These are phyloP conservation scores for Hermetia illucens DNA, from an alignment of 1,140 invertebrate genomes.

Conservation along the genomic window DNA sequence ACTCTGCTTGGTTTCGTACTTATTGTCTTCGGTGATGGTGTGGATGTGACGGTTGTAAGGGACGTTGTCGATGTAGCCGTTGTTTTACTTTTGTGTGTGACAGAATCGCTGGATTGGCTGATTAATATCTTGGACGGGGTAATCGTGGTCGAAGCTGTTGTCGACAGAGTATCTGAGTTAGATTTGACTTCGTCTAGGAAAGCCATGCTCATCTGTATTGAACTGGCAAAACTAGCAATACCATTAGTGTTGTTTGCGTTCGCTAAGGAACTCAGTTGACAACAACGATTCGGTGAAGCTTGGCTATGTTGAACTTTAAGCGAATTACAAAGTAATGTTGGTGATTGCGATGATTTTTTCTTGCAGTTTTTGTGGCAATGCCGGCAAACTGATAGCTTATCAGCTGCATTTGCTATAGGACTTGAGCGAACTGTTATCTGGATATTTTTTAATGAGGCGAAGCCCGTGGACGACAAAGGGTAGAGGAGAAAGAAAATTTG, in stretches of 20 bases:
- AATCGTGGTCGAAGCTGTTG: too few species aligned
- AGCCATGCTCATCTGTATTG: too few species aligned
- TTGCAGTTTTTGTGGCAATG: slow-evolving; percentile 58
- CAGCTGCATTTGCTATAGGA: slow-evolving; percentile 38
- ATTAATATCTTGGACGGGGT: too few species aligned
- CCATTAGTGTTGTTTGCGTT: slow-evolving; percentile 4
- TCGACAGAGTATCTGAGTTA: too few species aligned
- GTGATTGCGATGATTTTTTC: slow-evolving; percentile 11
- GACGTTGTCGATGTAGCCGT: too few species aligned
- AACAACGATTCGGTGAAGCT: slow-evolving; percentile 28
- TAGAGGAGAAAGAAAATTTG: background rate
- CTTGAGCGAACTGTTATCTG: slow-evolving; percentile 55
- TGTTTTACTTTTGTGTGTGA: too few species aligned
- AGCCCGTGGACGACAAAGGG: too few species aligned
- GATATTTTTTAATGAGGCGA: slow-evolving; percentile 17
- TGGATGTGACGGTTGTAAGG: too few species aligned
- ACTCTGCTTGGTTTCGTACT: background rate
- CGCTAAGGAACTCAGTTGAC: slow-evolving; percentile 18
- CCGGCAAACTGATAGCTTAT: slow-evolving; percentile 49
- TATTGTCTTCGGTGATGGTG: background rate
- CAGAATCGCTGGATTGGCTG: too few species aligned
- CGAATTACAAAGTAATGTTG: slow-evolving; percentile 21
- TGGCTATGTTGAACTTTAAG: slow-evolving; percentile 29
- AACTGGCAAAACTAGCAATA: too few species aligned
- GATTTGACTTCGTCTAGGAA: too few species aligned